Percentiles rank a stretch among this genome's conserved stretches.
Evolutionary conservation across 1,140 invertebrate species (phyloP).

Genomic region (Cheumatopsyche charites): DNA sequence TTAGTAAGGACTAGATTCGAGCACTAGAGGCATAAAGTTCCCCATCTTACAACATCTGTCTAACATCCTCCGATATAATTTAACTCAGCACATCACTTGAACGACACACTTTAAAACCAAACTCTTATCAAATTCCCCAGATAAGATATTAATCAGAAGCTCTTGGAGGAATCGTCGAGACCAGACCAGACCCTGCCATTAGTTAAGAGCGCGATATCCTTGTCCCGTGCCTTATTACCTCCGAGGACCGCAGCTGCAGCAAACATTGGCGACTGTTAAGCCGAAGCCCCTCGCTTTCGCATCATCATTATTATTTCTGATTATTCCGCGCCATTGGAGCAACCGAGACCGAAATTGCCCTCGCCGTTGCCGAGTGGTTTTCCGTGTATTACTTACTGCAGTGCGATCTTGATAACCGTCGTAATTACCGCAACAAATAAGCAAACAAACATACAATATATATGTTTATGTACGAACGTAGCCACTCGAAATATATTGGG

Average conservation of each 20-base stretch:
- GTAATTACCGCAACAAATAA: constrained; percentile 16
- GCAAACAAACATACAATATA: background rate
- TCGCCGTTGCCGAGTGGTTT: constrained; percentile 24
- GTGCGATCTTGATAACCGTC: constrained; percentile 9
- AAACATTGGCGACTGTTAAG: constrained; percentile 3
- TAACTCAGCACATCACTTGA: too few relatives aligned
- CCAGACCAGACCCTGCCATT: too few relatives aligned
- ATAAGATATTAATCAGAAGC: too few relatives aligned
- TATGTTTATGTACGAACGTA: background rate
- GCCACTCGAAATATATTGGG: background rate
- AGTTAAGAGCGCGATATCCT: too few relatives aligned
- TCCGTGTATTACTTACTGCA: constrained; percentile 25
- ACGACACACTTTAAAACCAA: too few relatives aligned
- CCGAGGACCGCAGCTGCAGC: constrained; percentile 21
- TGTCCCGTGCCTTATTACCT: background rate
- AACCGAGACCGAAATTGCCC: constrained; percentile 10
- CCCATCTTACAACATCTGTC: too few relatives aligned
- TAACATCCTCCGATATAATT: too few relatives aligned
- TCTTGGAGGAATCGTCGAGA: too few relatives aligned
- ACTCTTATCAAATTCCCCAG: too few relatives aligned
- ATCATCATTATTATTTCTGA: constrained; percentile 37
- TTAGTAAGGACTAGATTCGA: too few relatives aligned
- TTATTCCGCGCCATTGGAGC: constrained; percentile 26
- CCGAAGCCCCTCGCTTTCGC: constrained; percentile 1
- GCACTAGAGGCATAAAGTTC: too few relatives aligned